Base-by-base conservation (phyloP, 2,797 vertebrate genomes). In the Cryptoblepharus egeriae region DNA sequence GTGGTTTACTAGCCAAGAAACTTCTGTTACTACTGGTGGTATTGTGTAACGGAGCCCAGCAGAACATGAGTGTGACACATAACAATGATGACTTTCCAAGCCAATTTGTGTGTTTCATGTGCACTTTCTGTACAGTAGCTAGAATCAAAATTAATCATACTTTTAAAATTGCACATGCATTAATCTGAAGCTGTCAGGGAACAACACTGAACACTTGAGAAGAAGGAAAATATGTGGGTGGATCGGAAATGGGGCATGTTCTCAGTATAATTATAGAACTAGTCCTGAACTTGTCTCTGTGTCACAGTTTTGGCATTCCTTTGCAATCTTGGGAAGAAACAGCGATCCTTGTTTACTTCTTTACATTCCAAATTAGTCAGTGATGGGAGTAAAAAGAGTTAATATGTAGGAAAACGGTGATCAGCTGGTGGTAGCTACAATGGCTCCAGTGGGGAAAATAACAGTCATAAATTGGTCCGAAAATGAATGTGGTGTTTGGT, bases 231-330 rank as follows among this genome's bases (percentile, higher is more conserved):
- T 28, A 82, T 72, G n/a, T 75, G 73, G 65, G 24, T 82, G 37
- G 49, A 76, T 68, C 49, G 30, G 65, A 70, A 82, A 69, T 35
- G 5, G 49, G 32, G 28, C 4, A 3, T 65, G 61, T 39, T 74
- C 49, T 67, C 24, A 26, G 37, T 45, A 18, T 69, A 70, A 82
- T 69, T 76, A 60, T 82, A 82, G 64, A 70, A 76, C 30, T 75
- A 81, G 61, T 67, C 35, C 45, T 76, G 74, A 70, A 70, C 74
- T 76, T 70, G 52, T 45, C 63, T 32, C 3, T 67, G 28, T 49
- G 10, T 60, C 61, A 30, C 42, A 64, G 39, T 82, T 60, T 35
- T 76, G 58, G 58, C 57, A 61, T 70, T 70, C 74, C n/a, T n/a
- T 69, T 5, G 26, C 32, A 52, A 3, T 76, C 39, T 82, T 15